Conservation (phyloP, 1,140 invertebrate genomes). For the Philaenus spumarius region DNA sequence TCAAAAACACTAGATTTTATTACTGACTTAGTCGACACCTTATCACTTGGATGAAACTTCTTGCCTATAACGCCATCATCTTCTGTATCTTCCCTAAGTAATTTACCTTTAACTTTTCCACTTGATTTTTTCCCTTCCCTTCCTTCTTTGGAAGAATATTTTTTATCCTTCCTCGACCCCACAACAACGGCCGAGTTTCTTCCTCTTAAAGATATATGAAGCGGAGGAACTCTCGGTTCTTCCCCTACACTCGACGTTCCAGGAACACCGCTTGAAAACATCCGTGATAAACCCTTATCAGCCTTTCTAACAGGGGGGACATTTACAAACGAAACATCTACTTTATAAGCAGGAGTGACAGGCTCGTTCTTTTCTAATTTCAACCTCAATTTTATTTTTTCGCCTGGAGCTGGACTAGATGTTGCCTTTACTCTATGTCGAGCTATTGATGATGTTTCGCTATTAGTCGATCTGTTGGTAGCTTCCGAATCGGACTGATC, state of each 20-base stretch:
- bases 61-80: neutral
- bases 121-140: slow-evolving; percentile 20
- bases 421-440: slow-evolving; percentile 20
- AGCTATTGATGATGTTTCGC: slow-evolving; percentile 36
- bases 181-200: slow-evolving; percentile 83
- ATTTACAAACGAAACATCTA: slow-evolving; percentile 66
- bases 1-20: slow-evolving; percentile 14
- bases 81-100: neutral
- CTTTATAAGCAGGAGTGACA: slow-evolving; percentile 66
- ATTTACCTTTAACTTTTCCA: slow-evolving; percentile 18
- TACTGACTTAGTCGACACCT: slow-evolving; percentile 16
- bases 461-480: slow-evolving; percentile 47
- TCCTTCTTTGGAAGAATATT: slow-evolving; percentile 32
- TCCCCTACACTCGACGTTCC: neutral
- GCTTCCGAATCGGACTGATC: slow-evolving; percentile 59
- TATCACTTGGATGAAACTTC: slow-evolving; percentile 11
- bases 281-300: slow-evolving; percentile 43
- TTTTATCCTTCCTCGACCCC: slow-evolving; percentile 67
- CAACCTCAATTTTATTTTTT: slow-evolving; percentile 75
- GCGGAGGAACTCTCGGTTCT: slow-evolving; percentile 75
- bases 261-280: slow-evolving; percentile 27
- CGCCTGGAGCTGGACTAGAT: slow-evolving; percentile 40
- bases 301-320: slow-evolving; percentile 44
- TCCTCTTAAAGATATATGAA: slow-evolving; percentile 81
- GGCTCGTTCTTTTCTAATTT: slow-evolving; percentile 79